These are phyloP conservation scores for Suricata suricatta DNA, from an alignment of 2,113 vertebrate genomes.

Conservation along the genomic window DNA sequence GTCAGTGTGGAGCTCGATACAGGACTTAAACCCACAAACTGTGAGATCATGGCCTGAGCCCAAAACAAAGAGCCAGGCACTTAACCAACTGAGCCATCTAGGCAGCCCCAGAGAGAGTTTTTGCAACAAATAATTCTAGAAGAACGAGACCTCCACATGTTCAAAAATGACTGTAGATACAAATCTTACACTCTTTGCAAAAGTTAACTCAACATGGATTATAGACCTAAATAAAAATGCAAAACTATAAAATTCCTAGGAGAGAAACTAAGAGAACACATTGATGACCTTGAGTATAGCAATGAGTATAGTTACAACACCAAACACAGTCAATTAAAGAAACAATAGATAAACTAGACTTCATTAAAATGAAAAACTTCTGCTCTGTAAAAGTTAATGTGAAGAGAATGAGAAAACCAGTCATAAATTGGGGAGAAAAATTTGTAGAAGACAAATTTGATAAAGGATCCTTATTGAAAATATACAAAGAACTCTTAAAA, in stretches of 20 bases:
- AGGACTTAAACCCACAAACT: no score
- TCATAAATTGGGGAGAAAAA: background rate
- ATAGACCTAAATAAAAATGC: background rate
- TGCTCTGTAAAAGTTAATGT: background rate
- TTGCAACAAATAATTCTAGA: background rate
- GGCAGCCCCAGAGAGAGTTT: background rate
- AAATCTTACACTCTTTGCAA: background rate
- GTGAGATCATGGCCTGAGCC: no score
- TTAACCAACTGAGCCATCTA: no score
- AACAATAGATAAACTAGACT: background rate
- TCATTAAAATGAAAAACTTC: background rate
- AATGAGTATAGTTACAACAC: background rate
- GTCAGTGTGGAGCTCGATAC: no score
- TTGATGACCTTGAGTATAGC: background rate
- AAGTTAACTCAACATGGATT: background rate
- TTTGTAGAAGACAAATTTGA: background rate
- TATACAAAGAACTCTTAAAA: background rate
- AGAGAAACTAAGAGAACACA: background rate
- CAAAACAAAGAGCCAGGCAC: no score
- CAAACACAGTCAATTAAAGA: background rate
- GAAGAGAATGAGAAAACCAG: background rate
- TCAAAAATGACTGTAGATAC: background rate
- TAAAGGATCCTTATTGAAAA: background rate
- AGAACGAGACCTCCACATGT: background rate
- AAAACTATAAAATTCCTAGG: background rate